Conservation (phyloP, 2,888 invertebrate genomes). For the Venustoraphidia nigricollis region DNA sequence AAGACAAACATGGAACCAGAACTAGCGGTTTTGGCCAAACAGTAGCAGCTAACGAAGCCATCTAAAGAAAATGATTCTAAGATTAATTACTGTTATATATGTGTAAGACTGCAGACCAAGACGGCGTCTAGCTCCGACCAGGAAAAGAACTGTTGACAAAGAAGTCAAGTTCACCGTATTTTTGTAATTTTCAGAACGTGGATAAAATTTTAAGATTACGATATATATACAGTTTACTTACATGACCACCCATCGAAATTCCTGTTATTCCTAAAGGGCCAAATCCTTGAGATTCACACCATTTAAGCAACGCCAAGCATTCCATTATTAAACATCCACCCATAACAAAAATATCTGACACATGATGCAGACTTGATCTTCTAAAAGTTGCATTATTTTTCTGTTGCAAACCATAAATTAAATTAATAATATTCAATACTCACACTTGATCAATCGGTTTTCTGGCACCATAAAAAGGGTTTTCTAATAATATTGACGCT, state of each 20-base stretch:
- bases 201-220: no score
- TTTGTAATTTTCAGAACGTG: no score
- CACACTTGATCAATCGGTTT: constrained; percentile 80
- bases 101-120: no score
- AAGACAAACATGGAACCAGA: constrained; percentile 88
- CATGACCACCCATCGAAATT: constrained; percentile 96
- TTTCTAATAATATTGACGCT: constrained; percentile 87
- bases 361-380: constrained; percentile 83
- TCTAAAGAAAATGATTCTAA: constrained; percentile 37
- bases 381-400: constrained; percentile 27
- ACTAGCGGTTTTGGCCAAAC: constrained; percentile 92
- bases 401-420: constrained; percentile 7
- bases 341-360: constrained; percentile 98
- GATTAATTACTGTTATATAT: no score
- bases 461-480: constrained; percentile 85
- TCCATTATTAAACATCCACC: constrained; percentile 93
- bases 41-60: constrained; percentile 93
- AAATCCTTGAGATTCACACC: constrained; percentile 82
- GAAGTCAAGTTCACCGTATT: no score
- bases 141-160: no score
- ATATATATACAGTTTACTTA: constrained; percentile 32
- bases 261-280: constrained; percentile 92
- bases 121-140: no score
- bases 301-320: constrained; percentile 78
- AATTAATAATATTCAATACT: constrained; percentile 20